Evolutionary conservation across 2,888 invertebrate species (phyloP).

Genomic region (Anthrax anthrax): DNA sequence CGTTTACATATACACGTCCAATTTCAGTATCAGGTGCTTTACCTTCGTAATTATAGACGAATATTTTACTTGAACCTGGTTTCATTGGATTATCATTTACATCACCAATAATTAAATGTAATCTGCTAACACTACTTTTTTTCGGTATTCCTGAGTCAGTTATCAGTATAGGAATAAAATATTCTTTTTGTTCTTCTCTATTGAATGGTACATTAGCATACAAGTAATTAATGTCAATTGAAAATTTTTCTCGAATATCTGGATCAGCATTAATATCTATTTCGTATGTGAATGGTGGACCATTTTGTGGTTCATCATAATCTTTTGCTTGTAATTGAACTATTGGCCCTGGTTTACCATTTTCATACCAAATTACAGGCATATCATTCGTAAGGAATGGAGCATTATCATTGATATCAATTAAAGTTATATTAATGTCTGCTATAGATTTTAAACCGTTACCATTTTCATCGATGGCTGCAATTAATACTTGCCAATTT

Average conservation of each 20-base stretch:
- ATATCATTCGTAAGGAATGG: constrained; percentile 70
- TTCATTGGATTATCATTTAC: constrained; percentile 84
- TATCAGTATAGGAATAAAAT: constrained; percentile 77
- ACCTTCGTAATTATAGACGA: constrained; percentile 89
- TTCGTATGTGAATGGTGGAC: constrained; percentile 66
- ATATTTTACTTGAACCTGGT: constrained; percentile 76
- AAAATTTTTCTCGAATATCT: constrained; percentile 57
- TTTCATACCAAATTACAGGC: constrained; percentile 75
- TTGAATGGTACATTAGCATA: constrained; percentile 65
- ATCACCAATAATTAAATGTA: constrained; percentile 87
- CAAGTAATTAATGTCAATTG: constrained; percentile 52
- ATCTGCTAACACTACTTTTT: constrained; percentile 64
- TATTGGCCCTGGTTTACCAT: constrained; percentile 52
- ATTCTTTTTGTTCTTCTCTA: constrained; percentile 74
- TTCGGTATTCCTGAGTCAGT: constrained; percentile 67
- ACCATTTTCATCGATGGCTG: constrained; percentile 65
- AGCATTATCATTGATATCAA: constrained; percentile 89
- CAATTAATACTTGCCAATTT: constrained; percentile 57
- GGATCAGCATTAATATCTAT: constrained; percentile 41
- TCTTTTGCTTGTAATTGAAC: constrained; percentile 62
- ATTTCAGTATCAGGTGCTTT: constrained; percentile 68
- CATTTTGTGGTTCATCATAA: constrained; percentile 68
- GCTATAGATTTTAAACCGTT: constrained; percentile 47
- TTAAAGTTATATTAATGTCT: constrained; percentile 51
- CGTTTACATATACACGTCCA: constrained; percentile 76